Base-by-base conservation (phyloP, 2,113 vertebrate genomes). In the Onychorhynchus coronatus region DNA sequence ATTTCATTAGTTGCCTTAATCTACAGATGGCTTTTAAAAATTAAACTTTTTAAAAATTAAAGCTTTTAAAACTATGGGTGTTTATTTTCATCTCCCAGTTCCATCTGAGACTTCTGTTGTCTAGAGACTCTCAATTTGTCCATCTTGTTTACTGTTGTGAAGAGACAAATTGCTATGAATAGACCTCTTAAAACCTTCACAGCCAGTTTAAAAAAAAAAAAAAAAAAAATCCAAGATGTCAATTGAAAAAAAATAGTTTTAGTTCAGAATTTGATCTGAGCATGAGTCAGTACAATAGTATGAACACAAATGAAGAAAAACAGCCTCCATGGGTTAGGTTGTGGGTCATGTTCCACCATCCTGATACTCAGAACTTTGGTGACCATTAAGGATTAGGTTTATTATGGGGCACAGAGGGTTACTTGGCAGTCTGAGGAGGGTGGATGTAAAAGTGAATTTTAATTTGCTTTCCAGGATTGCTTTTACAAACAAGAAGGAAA, bases 391-490 rank as follows among this genome's bases (percentile, higher is more conserved):
- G 25, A 8, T 68, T 66, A 37, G 8, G 27, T 79, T 68, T 79
- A 8, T 47, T 53, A 28, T 11, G 20, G n/a, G 17, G 42, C 0
- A 2, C 18, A 6, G 5, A 8, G 17, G 11, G 28, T n/a, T 82
- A 70, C 42, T 31, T 71, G 30, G 31, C 47, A 49, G 50, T 9
- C 19, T 55, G 11, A 59, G 33, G 41, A 52, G n/a, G 0, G 5
- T 13, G 25, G 18, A 39, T 73, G 59, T 56, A 83, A 70, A 79
- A 49, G 47, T 74, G 42, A 62, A 52, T 91, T 85, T 84, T 62
- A 33, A 11, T 91, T 50, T 37, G 27, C 14, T 82, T 79, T 85
- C 10, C 30, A 39, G 9, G n/a, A 42, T 18, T 56, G 12, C 13
- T 79, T 89, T 83, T 74, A 31, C 41, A 80, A 88, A 55, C 19